Percentiles rank a stretch among this genome's conserved stretches.
These are phyloP conservation scores for Leucophenga varia DNA, from an alignment of 1,140 invertebrate genomes.

Conservation along the genomic window DNA sequence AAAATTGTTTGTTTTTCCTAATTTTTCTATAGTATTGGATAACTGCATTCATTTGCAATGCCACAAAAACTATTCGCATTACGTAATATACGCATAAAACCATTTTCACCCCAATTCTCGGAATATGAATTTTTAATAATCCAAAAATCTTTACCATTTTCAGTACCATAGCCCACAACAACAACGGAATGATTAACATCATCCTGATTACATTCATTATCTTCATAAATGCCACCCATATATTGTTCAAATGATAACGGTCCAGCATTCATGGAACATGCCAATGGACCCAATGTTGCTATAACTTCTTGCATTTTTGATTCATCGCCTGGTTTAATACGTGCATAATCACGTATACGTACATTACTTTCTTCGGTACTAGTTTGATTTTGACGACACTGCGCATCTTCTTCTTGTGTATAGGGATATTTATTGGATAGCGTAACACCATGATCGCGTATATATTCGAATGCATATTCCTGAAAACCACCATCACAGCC, in stretches of 20 bases:
- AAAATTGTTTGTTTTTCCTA: not conserved
- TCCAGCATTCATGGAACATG: constrained; percentile 79
- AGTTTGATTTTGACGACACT: constrained; percentile 64
- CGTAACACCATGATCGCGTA: constrained; percentile 64
- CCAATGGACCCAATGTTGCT: constrained; percentile 76
- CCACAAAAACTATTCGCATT: constrained; percentile 72
- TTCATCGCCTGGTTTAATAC: constrained; percentile 69
- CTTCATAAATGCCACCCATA: constrained; percentile 65
- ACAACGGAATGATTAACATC: constrained; percentile 62
- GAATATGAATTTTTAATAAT: constrained; percentile 79
- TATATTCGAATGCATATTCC: constrained; percentile 68
- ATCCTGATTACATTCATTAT: constrained; percentile 57
- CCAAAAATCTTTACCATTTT: constrained; percentile 70
- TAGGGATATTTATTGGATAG: constrained; percentile 63
- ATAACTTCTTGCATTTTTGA: constrained; percentile 72
- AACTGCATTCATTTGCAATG: constrained; percentile 58
- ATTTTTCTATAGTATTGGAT: constrained; percentile 35
- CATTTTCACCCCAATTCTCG: constrained; percentile 68
- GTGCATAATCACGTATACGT: constrained; percentile 67
- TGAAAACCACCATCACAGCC: constrained; percentile 73
- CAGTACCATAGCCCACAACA: constrained; percentile 63
- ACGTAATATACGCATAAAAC: constrained; percentile 69
- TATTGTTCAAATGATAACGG: constrained; percentile 81
- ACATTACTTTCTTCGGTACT: constrained; percentile 62
- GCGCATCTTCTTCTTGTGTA: constrained; percentile 53